A percentile compares a stretch with the other conserved stretches of the same genome.
Evolutionary conservation across 2,797 vertebrate species (phyloP).

Genomic region (Avahi laniger): DNA sequence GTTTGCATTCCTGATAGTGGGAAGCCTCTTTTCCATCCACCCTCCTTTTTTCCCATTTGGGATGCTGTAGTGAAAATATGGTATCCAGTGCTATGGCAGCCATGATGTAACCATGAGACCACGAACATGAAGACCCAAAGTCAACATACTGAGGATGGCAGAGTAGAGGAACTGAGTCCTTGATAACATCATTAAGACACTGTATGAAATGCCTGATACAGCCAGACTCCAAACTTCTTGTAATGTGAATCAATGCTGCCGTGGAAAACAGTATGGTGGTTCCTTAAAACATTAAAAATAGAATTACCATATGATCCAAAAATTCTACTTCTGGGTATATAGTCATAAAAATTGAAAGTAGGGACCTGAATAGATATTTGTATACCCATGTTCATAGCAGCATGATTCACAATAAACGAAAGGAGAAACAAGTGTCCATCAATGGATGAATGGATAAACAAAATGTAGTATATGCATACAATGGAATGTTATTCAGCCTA

Average conservation of each 20-base stretch:
- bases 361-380: too few species aligned
- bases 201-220: neutral
- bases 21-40: neutral
- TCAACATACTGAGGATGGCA: neutral
- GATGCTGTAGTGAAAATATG: neutral
- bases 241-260: neutral
- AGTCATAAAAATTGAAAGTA: too few species aligned
- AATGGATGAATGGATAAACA: too few species aligned
- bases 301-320: neutral
- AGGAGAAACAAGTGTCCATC: too few species aligned
- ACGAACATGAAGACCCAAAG: neutral
- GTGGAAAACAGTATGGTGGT: neutral
- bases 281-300: slow-evolving; percentile 28
- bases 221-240: neutral
- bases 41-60: neutral
- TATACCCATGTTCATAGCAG: too few species aligned
- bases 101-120: neutral
- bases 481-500: too few species aligned
- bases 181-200: neutral
- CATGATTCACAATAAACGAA: too few species aligned
- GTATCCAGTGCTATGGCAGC: neutral
- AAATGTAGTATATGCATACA: too few species aligned
- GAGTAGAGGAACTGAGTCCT: neutral
- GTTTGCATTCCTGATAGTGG: neutral
- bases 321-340: too few species aligned